Base-by-base conservation (phyloP, 2,113 vertebrate species). In the human (Homo sapiens) region DNA sequence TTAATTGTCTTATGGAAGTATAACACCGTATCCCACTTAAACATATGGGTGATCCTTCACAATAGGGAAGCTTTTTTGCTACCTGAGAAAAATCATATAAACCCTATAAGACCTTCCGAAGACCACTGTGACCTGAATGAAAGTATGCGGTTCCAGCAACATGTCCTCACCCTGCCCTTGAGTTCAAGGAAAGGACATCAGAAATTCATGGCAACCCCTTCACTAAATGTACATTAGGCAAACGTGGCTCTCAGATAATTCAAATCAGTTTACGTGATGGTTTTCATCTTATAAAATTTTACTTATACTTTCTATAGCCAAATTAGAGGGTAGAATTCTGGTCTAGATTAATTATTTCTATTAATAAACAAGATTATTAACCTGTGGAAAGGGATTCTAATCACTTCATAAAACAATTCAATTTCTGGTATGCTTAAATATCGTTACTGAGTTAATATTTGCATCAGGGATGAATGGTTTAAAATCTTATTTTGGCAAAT, bases 131-230 rank as follows among this genome's bases (percentile, higher is more conserved):
- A 97, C 91, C 25, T 48, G 89, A 94, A 50, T 38, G 87, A 86
- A 90, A 83, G 35, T 48, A 83, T 94, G 88, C 5, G 23, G 20
- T 95, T 98, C 50, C 83, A 68, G 89, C 76, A 96, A 94, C 79
- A 96, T 45, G 93, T 97, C 96, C 75, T 17, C 61, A 5, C 12
- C 52, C 40, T 1, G 20, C 45, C 72, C 52, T 6, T 90, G 87
- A 95, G 90, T 97, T 98, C 96, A 97, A 38, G 27, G 2, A 97
- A 98, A 97, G 83, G 96, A n/a, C n/a, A 79, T n/a, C 61, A 91
- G 52, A 95, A 78, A 68, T 96, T 32, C 57, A 35, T 14, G 16
- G 9, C 30, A 25, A 2, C 90, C 10, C n/a, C 70, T 61, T 79
- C 2, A 85, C 25, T 80, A 55, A 64, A 64, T 30, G 14, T 4